Conservation (phyloP, 2,113 vertebrate genomes). For the Pterophyllum scalare region DNA sequence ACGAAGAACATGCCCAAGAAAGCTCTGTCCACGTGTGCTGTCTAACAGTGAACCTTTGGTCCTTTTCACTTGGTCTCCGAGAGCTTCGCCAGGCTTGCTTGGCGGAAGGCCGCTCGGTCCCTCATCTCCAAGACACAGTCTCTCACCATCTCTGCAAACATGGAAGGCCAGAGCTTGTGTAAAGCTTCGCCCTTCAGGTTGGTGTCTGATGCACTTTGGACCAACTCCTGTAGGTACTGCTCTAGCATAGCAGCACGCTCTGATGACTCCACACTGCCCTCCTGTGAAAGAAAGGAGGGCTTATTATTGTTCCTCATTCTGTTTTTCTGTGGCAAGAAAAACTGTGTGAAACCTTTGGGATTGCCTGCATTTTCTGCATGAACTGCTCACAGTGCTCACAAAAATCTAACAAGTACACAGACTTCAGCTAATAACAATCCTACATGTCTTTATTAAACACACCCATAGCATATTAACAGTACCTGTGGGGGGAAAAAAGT, state of each 20-base stretch:
- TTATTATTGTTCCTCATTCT: not conserved
- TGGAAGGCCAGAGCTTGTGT: slow-evolving; percentile 95
- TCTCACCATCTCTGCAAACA: slow-evolving; percentile 94
- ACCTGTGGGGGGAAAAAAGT: not conserved
- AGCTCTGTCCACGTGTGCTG: slow-evolving; percentile 36
- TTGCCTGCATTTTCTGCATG: not conserved
- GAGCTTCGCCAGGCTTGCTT: slow-evolving; percentile 87
- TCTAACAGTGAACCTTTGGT: slow-evolving; percentile 45
- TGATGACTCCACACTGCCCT: slow-evolving; percentile 63
- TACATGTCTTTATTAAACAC: slow-evolving; percentile 3
- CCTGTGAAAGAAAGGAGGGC: slow-evolving; percentile 59
- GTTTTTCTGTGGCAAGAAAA: not conserved
- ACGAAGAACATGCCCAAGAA: not conserved
- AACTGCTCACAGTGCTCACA: not conserved
- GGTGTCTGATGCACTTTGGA: slow-evolving; percentile 88
- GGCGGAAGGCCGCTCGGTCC: slow-evolving; percentile 86
- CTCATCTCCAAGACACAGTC: slow-evolving; percentile 93
- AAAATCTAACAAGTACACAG: slow-evolving; percentile 1
- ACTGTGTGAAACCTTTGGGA: accelerated
- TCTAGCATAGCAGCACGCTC: slow-evolving; percentile 75
- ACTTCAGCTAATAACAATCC: not conserved
- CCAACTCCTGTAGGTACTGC: slow-evolving; percentile 86
- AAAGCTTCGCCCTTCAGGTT: slow-evolving; percentile 90
- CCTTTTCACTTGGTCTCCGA: slow-evolving; percentile 75
- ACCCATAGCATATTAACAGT: not conserved